Conservation (phyloP, 2,797 vertebrate genomes). For the Muscicapa striata region DNA sequence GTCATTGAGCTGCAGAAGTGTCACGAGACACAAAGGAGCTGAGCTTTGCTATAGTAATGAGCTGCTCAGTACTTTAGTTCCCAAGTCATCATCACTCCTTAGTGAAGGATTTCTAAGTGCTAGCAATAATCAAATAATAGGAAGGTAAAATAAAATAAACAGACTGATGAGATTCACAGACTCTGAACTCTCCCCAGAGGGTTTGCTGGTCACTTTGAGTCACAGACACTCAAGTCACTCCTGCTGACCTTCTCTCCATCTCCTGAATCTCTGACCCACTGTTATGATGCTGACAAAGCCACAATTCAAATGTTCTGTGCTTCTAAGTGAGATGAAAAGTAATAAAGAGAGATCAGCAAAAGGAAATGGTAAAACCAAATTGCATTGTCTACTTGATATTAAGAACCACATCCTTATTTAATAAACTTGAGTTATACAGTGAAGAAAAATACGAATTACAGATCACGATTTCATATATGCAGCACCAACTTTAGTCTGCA, state of each 20-base stretch:
- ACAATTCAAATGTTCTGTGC: neutral
- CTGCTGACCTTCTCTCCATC: neutral
- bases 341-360: constrained; percentile 51
- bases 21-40: neutral
- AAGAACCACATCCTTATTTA: constrained; percentile 54
- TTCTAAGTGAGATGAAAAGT: constrained; percentile 37
- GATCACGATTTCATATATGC: constrained; percentile 6
- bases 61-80: neutral
- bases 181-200: neutral
- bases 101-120: neutral
- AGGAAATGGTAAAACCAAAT: constrained; percentile 57
- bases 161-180: neutral
- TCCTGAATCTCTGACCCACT: neutral
- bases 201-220: neutral
- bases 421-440: constrained; percentile 28
- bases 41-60: constrained; percentile 18
- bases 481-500: constrained; percentile 22
- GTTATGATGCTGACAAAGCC: neutral
- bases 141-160: constrained; percentile 9
- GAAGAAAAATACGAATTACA: constrained; percentile 56
- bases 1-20: constrained; percentile 8
- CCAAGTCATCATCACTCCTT: neutral
- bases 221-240: neutral
- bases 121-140: constrained; percentile 1
- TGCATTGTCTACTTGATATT: constrained; percentile 37